Percentiles rank a stretch among this genome's conserved stretches.
phyloP scores from a whole-genome alignment of 2,888 invertebrate genomes.

The Eubasilissa splendida region DNA sequence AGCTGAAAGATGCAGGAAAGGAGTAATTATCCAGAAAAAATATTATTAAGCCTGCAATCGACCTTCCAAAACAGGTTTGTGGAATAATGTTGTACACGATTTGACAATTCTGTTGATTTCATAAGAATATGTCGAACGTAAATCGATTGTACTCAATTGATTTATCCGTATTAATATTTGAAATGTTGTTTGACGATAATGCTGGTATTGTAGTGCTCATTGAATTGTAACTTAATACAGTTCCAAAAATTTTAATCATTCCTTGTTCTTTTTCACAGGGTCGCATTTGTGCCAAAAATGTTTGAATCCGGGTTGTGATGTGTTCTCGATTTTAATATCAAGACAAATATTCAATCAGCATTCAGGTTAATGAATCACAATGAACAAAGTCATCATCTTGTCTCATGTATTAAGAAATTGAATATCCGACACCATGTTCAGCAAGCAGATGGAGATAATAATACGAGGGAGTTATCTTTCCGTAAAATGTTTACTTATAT shows the following conservation, averaged over 20 bases:
- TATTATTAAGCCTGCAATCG: slow-evolving; percentile 12
- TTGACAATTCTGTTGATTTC: not conserved
- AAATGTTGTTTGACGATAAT: too few relatives aligned
- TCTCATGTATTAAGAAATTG: too few relatives aligned
- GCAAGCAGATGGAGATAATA: too few relatives aligned
- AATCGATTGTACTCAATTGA: not conserved
- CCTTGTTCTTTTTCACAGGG: not conserved
- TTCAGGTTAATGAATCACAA: not conserved
- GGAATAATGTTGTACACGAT: slow-evolving; percentile 4
- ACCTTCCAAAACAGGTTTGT: not conserved
- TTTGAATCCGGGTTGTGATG: not conserved
- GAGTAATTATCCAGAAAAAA: slow-evolving; percentile 9
- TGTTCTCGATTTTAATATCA: slow-evolving; percentile 11
- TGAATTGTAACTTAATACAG: too few relatives aligned
- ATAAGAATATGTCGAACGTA: not conserved
- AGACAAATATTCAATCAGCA: not conserved
- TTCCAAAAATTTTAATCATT: slow-evolving; percentile 52
- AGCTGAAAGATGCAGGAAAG: not conserved
- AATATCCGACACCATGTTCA: too few relatives aligned
- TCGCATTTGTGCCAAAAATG: not conserved
- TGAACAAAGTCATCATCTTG: not conserved
- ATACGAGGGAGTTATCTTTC: too few relatives aligned
- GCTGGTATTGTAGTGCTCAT: too few relatives aligned
- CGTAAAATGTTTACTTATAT: too few relatives aligned
- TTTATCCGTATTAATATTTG: not conserved